Conservation (phyloP, 2,113 vertebrate species). For the Guaruba guarouba region DNA sequence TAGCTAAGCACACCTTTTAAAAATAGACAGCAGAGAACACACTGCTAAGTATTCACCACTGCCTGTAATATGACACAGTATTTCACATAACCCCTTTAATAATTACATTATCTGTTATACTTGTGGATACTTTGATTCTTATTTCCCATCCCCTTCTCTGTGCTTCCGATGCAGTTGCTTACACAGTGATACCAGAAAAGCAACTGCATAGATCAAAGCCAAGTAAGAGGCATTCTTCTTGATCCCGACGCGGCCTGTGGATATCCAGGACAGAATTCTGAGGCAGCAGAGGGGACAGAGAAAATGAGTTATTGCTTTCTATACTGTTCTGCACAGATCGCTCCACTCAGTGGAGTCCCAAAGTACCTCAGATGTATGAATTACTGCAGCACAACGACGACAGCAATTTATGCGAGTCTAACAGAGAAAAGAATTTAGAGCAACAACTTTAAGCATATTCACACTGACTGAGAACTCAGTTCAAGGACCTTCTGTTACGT, state of each 20-base stretch:
- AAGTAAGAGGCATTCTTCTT: background rate
- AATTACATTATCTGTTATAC: background rate
- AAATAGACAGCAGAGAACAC: background rate
- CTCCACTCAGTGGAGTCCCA: background rate
- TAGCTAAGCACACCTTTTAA: background rate
- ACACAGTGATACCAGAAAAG: fast-evolving
- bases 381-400: background rate
- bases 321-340: background rate
- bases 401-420: background rate
- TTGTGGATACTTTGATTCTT: background rate
- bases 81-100: background rate
- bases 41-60: background rate
- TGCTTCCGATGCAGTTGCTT: background rate
- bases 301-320: background rate
- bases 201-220: background rate
- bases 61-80: background rate
- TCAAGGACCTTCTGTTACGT: background rate
- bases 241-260: fast-evolving
- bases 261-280: background rate
- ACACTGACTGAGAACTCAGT: background rate
- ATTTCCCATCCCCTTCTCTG: background rate
- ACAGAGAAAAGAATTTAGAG: background rate
- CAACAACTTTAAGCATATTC: background rate
- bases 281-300: background rate
- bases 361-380: background rate